These are phyloP conservation scores for Metopolophium dirhodum DNA, from an alignment of 1,140 invertebrate species.

Conservation along the genomic window DNA sequence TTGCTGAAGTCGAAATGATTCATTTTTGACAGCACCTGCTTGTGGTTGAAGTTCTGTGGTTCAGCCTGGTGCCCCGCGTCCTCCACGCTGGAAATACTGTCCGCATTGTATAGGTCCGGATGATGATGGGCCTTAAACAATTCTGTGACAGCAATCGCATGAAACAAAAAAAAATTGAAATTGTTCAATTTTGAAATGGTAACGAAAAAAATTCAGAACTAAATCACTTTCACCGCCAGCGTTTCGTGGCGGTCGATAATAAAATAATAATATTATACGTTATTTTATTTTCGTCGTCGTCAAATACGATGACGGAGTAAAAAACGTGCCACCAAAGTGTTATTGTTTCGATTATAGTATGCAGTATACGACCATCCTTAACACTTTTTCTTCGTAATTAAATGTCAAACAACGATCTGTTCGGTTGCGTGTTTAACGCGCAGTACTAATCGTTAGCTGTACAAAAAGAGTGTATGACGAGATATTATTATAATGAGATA, in stretches of 20 bases:
- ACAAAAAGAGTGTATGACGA: neutral
- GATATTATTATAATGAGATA: neutral
- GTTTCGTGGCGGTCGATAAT: neutral
- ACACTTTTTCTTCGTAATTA: neutral
- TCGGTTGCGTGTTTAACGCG: neutral
- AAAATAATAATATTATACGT: neutral
- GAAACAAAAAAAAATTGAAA: constrained; percentile 4
- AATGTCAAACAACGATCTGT: constrained; percentile 3
- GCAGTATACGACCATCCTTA: neutral
- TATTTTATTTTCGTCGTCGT: neutral
- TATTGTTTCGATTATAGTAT: neutral
- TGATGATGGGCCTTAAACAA: neutral
- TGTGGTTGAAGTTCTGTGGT: constrained; percentile 51
- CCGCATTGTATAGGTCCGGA: neutral
- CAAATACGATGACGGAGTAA: neutral
- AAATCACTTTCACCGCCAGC: neutral
- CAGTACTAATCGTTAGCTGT: neutral
- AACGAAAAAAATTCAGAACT: neutral
- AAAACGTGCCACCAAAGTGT: neutral
- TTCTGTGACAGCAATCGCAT: neutral
- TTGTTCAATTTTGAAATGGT: neutral
- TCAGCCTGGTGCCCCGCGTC: neutral
- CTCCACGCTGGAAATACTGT: constrained; percentile 34
- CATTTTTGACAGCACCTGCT: constrained; percentile 50
- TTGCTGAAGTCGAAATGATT: constrained; percentile 55